Evolutionary conservation across 2,113 vertebrate species (phyloP).

Genomic region (Mastomys natalensis): DNA sequence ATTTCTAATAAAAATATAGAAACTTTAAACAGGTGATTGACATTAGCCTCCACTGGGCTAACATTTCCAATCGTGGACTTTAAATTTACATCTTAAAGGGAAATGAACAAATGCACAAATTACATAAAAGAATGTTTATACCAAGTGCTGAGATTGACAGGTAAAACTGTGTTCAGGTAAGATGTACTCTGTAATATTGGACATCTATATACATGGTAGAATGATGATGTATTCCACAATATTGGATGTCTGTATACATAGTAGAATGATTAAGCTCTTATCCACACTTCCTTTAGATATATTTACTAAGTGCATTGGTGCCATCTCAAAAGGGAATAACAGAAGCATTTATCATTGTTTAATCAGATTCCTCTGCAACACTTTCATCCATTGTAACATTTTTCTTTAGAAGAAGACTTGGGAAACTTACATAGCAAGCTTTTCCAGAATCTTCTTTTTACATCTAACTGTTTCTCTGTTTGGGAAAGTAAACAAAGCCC

Average conservation of each 20-base stretch:
- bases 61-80: not conserved
- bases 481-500: slow-evolving; percentile 60
- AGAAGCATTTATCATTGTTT: slow-evolving; percentile 14
- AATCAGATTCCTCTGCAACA: slow-evolving; percentile 6
- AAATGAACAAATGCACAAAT: not conserved
- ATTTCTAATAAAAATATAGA: not conserved
- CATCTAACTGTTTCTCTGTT: slow-evolving; percentile 43
- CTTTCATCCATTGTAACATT: not conserved
- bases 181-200: not conserved
- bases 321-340: slow-evolving; percentile 30
- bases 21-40: not conserved
- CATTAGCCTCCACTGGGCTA: not conserved
- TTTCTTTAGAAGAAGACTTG: not conserved
- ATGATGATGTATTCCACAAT: not conserved
- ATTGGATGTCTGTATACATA: not conserved
- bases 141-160: not conserved
- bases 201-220: no score
- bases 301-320: not conserved
- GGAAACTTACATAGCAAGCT: not conserved
- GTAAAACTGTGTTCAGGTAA: not conserved
- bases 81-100: slow-evolving; percentile 1
- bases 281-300: not conserved
- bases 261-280: not conserved
- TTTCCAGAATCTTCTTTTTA: slow-evolving; percentile 42
- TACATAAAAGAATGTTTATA: not conserved